Percentiles rank a stretch among this genome's conserved stretches.
Evolutionary conservation across 2,797 vertebrate genomes (phyloP).

Genomic region (Neopelma chrysocephalum): DNA sequence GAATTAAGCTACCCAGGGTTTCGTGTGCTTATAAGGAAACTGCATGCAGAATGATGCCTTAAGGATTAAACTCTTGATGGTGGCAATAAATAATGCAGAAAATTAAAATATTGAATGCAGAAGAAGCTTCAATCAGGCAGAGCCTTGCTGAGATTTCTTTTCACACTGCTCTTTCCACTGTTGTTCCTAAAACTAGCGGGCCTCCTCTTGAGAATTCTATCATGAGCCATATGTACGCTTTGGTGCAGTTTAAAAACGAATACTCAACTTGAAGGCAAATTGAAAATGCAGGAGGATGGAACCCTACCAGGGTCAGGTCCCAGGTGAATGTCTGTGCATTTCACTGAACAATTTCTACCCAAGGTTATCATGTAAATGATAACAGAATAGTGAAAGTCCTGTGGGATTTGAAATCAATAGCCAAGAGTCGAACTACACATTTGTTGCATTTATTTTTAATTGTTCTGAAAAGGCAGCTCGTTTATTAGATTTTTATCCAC

Average conservation of each 20-base stretch:
- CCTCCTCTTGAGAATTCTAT: conserved; percentile 43
- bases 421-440: not conserved
- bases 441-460: conserved; percentile 3
- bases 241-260: conserved; percentile 29
- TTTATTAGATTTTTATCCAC: not conserved
- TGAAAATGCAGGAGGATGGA: conserved; percentile 1
- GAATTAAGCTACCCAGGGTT: conserved; percentile 54
- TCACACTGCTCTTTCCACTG: not conserved
- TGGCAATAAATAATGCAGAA: conserved; percentile 64
- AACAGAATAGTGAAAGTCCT: not conserved
- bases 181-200: not conserved
- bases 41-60: conserved; percentile 20
- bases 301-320: not conserved
- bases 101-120: conserved; percentile 30
- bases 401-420: conserved; percentile 10
- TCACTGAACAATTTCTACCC: not conserved
- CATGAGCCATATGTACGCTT: not conserved
- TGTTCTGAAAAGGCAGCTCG: not conserved
- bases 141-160: conserved; percentile 37
- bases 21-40: conserved; percentile 21
- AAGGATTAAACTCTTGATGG: conserved; percentile 45
- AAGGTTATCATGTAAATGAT: not conserved
- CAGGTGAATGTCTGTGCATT: not conserved
- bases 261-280: not conserved
- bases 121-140: not conserved